A percentile compares a stretch with the other conserved stretches of the same genome.
These are phyloP conservation scores for Leptinotarsa rubiginosa DNA, from an alignment of 2,888 invertebrate genomes.

Conservation along the genomic window DNA sequence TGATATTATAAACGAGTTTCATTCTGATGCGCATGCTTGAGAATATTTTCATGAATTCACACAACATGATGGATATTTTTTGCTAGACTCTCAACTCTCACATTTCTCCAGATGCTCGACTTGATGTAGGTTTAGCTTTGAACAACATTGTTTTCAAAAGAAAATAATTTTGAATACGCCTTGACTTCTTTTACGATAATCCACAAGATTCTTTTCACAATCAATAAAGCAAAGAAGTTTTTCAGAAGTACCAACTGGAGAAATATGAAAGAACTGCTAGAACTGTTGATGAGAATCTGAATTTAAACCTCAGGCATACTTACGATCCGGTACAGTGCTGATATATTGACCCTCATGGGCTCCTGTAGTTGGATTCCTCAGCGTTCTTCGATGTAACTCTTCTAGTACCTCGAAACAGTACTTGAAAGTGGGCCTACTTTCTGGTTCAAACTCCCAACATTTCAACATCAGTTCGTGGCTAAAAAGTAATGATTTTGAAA, in stretches of 20 bases:
- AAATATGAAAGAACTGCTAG: neutral
- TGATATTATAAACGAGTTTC: neutral
- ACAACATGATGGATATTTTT: neutral
- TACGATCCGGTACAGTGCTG: slow-evolving; percentile 65
- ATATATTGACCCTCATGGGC: slow-evolving; percentile 68
- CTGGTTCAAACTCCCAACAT: slow-evolving; percentile 89
- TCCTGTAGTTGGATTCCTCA: slow-evolving; percentile 62
- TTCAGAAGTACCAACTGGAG: neutral
- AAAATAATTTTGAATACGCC: too few relatives aligned
- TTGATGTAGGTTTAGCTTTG: too few relatives aligned
- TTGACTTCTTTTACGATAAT: too few relatives aligned
- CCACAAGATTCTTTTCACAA: too few relatives aligned
- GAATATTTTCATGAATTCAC: neutral
- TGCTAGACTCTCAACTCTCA: too few relatives aligned
- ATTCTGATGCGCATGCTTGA: neutral
- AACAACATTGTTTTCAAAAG: too few relatives aligned
- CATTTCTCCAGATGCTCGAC: too few relatives aligned
- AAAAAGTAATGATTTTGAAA: slow-evolving; percentile 42
- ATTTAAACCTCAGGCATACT: slow-evolving; percentile 47
- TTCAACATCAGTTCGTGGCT: slow-evolving; percentile 87
- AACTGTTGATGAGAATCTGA: neutral
- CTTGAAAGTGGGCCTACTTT: slow-evolving; percentile 88
- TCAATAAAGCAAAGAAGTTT: too few relatives aligned
- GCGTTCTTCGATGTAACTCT: slow-evolving; percentile 59
- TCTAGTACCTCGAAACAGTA: slow-evolving; percentile 78